Conservation (phyloP, 2,888 invertebrate species). For the Acanthosepion esculentum region DNA sequence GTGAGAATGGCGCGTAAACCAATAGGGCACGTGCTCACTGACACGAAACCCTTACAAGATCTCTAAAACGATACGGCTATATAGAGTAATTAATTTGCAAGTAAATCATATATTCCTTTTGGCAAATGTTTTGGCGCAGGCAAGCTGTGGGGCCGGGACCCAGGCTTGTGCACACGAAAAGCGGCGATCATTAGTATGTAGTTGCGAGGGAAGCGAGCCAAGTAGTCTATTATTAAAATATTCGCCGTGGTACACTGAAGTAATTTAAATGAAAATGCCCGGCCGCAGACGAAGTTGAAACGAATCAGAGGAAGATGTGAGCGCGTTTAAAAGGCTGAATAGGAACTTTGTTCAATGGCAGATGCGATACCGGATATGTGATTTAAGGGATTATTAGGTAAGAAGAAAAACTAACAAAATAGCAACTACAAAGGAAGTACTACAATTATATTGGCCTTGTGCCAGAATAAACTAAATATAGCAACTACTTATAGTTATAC, state of each 20-base stretch:
- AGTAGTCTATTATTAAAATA: not conserved
- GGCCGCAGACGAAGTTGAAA: not conserved
- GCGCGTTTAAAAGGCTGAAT: not conserved
- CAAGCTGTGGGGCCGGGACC: not conserved
- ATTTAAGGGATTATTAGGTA: not conserved
- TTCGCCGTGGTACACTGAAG: not conserved
- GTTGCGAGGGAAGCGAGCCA: not conserved
- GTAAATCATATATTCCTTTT: constrained; percentile 2
- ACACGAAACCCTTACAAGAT: not conserved
- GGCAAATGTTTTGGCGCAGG: not conserved
- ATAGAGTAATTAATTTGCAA: not conserved
- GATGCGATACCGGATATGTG: not conserved
- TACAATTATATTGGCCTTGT: not conserved
- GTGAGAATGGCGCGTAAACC: not conserved
- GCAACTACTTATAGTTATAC: too few relatives aligned
- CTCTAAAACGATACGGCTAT: not conserved
- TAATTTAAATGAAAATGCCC: not conserved
- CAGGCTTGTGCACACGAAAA: not conserved
- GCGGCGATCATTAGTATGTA: not conserved
- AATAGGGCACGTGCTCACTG: not conserved
- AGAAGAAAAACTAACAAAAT: not conserved
- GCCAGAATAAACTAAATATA: not conserved
- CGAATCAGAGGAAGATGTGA: not conserved
- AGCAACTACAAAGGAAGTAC: not conserved
- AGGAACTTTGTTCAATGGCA: not conserved